A percentile compares a stretch with the other conserved stretches of the same genome.
phyloP scores from a whole-genome alignment of 2,797 vertebrate genomes.

The Oceanodroma leucorhoa region DNA sequence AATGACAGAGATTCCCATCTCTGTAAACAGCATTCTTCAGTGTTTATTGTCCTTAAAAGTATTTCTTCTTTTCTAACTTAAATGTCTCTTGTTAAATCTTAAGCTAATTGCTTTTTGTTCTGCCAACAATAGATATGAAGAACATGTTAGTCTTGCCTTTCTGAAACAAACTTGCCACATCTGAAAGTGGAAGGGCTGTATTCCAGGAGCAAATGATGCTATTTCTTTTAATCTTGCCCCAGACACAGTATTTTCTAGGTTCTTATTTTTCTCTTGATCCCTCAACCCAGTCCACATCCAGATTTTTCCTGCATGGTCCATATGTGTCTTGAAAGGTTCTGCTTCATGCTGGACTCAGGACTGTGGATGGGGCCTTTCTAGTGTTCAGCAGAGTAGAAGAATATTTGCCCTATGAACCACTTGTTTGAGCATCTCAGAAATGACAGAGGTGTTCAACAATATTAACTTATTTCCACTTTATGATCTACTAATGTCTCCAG shows the following conservation, averaged over 20 bases:
- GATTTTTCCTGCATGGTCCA: background rate
- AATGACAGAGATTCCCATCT: background rate
- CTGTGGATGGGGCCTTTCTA: background rate
- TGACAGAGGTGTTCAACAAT: background rate
- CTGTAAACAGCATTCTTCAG: slow-evolving; percentile 9
- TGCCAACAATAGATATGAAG: background rate
- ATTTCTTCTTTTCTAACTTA: background rate
- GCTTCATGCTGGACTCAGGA: background rate
- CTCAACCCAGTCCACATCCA: background rate
- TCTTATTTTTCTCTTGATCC: background rate
- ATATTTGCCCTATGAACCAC: background rate
- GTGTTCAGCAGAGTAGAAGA: background rate
- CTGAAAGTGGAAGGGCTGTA: background rate
- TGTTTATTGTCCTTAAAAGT: background rate
- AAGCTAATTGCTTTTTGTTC: background rate
- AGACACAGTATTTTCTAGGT: background rate
- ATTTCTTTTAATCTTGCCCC: background rate
- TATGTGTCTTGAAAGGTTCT: background rate
- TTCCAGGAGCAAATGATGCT: background rate
- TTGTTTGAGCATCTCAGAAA: background rate
- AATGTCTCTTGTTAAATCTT: background rate
- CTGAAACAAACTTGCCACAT: background rate
- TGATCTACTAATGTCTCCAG: background rate
- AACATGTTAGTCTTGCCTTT: background rate
- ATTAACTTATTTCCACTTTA: background rate